phyloP scores from a whole-genome alignment of 2,888 invertebrate genomes.

The Orthosia gothica region DNA sequence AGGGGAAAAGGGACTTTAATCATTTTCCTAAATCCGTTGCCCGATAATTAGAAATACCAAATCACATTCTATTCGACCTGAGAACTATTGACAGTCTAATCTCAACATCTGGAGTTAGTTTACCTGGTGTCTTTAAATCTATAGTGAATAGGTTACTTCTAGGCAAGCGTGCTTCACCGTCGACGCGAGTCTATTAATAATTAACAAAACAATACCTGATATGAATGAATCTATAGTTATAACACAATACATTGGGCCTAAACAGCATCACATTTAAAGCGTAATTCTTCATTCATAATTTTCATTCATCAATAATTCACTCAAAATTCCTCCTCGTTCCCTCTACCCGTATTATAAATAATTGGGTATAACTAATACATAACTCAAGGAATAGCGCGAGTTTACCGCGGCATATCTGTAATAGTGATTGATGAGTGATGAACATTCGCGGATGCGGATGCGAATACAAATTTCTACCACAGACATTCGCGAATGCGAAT shows the following conservation, averaged over 20 bases:
- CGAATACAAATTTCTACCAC: too few species aligned
- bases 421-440: too few species aligned
- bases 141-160: too few species aligned
- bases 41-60: constrained; percentile 26
- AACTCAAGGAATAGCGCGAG: not conserved
- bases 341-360: not conserved
- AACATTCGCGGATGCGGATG: too few species aligned
- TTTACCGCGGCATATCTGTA: constrained; percentile 11
- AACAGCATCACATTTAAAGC: not conserved
- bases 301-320: constrained; percentile 13
- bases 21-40: constrained; percentile 13
- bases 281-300: constrained; percentile 9
- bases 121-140: not conserved
- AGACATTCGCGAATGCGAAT: too few species aligned
- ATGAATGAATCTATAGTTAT: too few species aligned
- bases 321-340: not conserved
- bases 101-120: not conserved
- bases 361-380: constrained; percentile 12
- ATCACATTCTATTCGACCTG: not conserved
- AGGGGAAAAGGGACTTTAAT: not conserved
- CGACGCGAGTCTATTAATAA: too few species aligned
- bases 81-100: not conserved
- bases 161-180: too few species aligned
- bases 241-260: too few species aligned
- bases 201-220: too few species aligned